phyloP scores from a whole-genome alignment of 1,140 invertebrate genomes.

The Papilio polyxenes region DNA sequence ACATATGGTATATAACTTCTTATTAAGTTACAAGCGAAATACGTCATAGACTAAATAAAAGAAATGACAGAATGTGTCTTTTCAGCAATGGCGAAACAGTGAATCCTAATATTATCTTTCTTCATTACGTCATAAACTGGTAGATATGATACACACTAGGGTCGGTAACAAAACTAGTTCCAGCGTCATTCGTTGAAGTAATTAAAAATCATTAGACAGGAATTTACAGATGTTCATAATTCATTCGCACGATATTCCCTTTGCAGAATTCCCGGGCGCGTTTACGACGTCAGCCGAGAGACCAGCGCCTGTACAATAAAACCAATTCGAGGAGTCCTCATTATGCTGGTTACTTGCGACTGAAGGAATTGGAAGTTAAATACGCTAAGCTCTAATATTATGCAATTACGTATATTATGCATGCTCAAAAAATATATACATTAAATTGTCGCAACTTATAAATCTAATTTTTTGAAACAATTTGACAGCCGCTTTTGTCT shows the following conservation, averaged over 20 bases:
- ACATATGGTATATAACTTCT: no score
- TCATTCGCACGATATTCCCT: constrained; percentile 18
- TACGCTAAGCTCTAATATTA: no score
- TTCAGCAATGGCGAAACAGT: not conserved
- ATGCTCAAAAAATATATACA: no score
- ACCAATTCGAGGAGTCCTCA: constrained; percentile 23
- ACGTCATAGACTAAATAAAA: no score
- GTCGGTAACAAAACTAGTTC: not conserved
- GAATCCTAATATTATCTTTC: not conserved
- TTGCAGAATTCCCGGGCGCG: constrained; percentile 24
- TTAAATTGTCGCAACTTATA: no score
- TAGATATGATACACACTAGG: not conserved
- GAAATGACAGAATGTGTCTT: no score
- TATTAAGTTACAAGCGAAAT: no score
- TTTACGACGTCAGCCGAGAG: constrained; percentile 29
- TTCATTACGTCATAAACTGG: not conserved
- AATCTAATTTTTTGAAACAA: no score
- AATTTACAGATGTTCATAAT: constrained; percentile 24
- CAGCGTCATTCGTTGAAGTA: constrained; percentile 23
- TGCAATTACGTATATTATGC: no score
- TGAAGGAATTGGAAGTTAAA: not conserved
- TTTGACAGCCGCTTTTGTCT: no score
- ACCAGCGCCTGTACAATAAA: constrained; percentile 23
- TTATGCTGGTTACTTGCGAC: not conserved
- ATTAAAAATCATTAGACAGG: constrained; percentile 34